Conservation (phyloP, 2,797 vertebrate species). For the Botia almorhae region DNA sequence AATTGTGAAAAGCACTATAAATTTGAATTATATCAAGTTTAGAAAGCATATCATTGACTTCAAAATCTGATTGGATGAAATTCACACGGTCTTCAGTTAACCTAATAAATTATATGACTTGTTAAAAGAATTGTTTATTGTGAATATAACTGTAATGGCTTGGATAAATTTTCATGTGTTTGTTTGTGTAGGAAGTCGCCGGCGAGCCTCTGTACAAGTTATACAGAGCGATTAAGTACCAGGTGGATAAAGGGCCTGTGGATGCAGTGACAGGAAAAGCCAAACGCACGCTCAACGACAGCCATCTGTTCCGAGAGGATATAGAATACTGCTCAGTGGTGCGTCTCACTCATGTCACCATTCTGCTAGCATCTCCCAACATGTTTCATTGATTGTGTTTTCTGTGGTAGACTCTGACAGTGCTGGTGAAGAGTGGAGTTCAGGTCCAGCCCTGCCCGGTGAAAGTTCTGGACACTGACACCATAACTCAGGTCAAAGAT, state of each 20-base stretch:
- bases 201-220: slow-evolving; percentile 91
- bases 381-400: background rate
- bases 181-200: slow-evolving; percentile 82
- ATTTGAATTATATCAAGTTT: background rate
- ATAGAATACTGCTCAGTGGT: slow-evolving; percentile 84
- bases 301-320: slow-evolving; percentile 86
- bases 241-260: slow-evolving; percentile 91
- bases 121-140: no score
- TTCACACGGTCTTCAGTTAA: no score
- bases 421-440: slow-evolving; percentile 77
- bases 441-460: slow-evolving; percentile 82
- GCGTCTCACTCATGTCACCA: slow-evolving; percentile 15
- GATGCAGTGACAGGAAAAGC: slow-evolving; percentile 87
- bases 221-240: slow-evolving; percentile 89
- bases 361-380: background rate
- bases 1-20: no score
- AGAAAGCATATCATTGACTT: background rate
- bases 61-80: background rate
- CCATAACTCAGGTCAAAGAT: slow-evolving; percentile 91
- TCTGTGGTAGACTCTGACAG: slow-evolving; percentile 76
- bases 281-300: slow-evolving; percentile 88
- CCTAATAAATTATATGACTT: no score
- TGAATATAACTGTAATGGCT: no score
- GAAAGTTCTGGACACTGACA: slow-evolving; percentile 88
- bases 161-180: background rate